Conservation (phyloP, 2,113 vertebrate genomes). For the Rhinogobius similis region DNA sequence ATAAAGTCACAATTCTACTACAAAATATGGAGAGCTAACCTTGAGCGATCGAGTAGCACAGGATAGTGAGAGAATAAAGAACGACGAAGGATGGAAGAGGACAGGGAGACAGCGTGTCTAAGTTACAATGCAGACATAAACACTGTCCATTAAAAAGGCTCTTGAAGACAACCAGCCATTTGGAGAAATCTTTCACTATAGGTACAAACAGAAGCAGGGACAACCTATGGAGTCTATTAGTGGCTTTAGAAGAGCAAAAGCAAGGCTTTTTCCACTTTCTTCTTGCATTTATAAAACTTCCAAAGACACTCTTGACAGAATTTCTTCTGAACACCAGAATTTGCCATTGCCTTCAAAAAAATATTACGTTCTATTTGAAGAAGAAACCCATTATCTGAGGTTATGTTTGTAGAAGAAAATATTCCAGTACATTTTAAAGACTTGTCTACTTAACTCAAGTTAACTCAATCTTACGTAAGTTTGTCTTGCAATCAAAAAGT, state of each 20-base stretch:
- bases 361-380: not conserved
- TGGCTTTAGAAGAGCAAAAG: not conserved
- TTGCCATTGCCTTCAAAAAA: not conserved
- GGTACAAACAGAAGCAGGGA: conserved; percentile 39
- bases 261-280: not conserved
- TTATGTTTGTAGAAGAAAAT: not conserved
- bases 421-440: not conserved
- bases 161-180: conserved; percentile 47
- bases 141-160: conserved; percentile 61
- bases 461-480: not conserved
- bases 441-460: not conserved
- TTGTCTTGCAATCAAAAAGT: not conserved
- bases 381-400: not conserved
- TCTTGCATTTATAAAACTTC: not conserved
- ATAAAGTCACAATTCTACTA: conserved; percentile 72
- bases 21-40: conserved; percentile 65
- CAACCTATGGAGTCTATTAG: conserved; percentile 27
- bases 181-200: conserved; percentile 50
- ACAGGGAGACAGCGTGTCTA: conserved; percentile 64
- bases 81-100: conserved; percentile 41
- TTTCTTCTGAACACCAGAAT: not conserved
- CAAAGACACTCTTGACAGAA: too few relatives aligned
- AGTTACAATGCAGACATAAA: conserved; percentile 58
- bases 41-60: conserved; percentile 64
- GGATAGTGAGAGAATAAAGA: conserved; percentile 67